Conservation (phyloP, 1,140 invertebrate genomes). For the Mactra quadrangularis region DNA sequence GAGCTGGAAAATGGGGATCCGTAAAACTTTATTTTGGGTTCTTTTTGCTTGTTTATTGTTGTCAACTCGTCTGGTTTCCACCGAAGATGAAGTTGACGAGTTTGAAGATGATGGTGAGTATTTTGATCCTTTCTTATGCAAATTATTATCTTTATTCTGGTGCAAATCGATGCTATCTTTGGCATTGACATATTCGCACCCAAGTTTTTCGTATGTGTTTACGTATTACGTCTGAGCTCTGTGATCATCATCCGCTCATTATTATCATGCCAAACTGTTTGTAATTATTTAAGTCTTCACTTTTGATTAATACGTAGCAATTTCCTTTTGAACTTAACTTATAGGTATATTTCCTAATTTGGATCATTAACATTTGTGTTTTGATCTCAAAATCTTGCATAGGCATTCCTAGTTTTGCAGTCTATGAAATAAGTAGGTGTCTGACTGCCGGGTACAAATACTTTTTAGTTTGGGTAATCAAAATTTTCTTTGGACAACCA, state of each 20-base stretch:
- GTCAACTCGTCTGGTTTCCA: background rate
- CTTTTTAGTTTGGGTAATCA: too few relatives aligned
- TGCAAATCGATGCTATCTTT: background rate
- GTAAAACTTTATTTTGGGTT: background rate
- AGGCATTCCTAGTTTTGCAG: too few relatives aligned
- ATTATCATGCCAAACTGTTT: too few relatives aligned
- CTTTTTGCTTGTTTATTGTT: slow-evolving; percentile 22
- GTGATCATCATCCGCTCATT: background rate
- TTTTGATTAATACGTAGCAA: too few relatives aligned
- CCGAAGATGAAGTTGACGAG: slow-evolving; percentile 6
- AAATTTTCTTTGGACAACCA: too few relatives aligned
- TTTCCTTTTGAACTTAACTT: too few relatives aligned
- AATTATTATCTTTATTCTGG: background rate
- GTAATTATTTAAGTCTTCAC: too few relatives aligned
- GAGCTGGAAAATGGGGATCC: background rate
- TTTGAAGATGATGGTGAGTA: slow-evolving; percentile 17
- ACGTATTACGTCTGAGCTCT: background rate
- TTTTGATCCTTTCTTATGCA: background rate
- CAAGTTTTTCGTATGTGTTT: background rate
- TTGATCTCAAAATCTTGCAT: too few relatives aligned
- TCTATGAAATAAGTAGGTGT: too few relatives aligned
- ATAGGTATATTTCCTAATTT: too few relatives aligned
- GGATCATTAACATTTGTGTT: too few relatives aligned
- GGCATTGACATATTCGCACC: background rate
- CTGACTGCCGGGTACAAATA: too few relatives aligned